A percentile compares a stretch with the other conserved stretches of the same genome.
phyloP scores from a whole-genome alignment of 2,113 vertebrate species.

The Callipepla californica region DNA sequence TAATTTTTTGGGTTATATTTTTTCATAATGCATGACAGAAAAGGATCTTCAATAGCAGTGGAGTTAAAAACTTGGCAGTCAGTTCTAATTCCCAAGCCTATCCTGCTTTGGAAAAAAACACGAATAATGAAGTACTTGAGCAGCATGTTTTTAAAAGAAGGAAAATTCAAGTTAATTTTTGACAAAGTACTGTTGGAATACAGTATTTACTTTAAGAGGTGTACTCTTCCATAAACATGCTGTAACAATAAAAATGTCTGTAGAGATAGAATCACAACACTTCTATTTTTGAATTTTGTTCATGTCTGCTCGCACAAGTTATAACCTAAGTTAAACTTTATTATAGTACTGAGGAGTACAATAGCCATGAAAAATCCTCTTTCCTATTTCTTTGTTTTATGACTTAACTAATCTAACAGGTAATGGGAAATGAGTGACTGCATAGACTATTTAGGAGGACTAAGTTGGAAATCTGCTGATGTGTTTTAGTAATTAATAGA shows the following conservation, averaged over 20 bases:
- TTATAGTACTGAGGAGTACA: not conserved
- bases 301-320: not conserved
- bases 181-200: not conserved
- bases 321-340: not conserved
- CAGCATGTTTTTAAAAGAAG: not conserved
- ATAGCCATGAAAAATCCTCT: not conserved
- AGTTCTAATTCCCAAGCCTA: not conserved
- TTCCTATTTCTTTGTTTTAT: not conserved
- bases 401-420: not conserved
- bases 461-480: not conserved
- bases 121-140: not conserved
- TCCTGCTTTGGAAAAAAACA: slow-evolving; percentile 16
- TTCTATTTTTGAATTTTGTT: not conserved
- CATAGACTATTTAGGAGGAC: not conserved
- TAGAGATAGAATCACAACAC: not conserved
- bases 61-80: slow-evolving; percentile 28
- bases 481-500: not conserved
- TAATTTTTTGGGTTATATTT: not conserved
- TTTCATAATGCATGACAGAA: not conserved
- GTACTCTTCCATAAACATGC: not conserved
- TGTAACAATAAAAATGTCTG: not conserved
- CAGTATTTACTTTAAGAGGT: not conserved
- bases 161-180: not conserved
- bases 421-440: not conserved
- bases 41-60: not conserved